A percentile compares a stretch with the other conserved stretches of the same genome.
These are phyloP conservation scores for Brachyptera putata DNA, from an alignment of 2,888 invertebrate genomes.

Conservation along the genomic window DNA sequence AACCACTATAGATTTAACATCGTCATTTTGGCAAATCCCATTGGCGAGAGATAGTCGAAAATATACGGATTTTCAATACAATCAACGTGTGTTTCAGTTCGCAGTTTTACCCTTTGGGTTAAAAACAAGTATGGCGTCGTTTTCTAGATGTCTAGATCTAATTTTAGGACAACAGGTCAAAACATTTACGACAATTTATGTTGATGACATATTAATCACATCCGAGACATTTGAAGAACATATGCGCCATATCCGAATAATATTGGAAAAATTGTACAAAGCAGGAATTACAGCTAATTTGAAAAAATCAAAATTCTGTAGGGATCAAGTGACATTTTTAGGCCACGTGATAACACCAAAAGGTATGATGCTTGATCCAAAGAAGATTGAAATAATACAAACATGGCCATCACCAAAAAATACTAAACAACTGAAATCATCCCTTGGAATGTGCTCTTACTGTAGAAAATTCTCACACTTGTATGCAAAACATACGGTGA, in stretches of 20 bases:
- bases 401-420: neutral
- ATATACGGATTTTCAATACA: slow-evolving; percentile 15
- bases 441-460: too few species aligned
- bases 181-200: neutral
- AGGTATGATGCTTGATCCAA: neutral
- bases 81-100: slow-evolving; percentile 18
- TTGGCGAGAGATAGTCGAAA: neutral
- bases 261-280: neutral
- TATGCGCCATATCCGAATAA: neutral
- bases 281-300: slow-evolving; percentile 1
- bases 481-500: neutral
- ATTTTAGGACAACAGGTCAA: slow-evolving; percentile 1
- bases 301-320: neutral
- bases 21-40: slow-evolving; percentile 18
- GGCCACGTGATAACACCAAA: slow-evolving; percentile 10
- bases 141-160: neutral
- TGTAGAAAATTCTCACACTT: neutral
- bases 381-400: neutral
- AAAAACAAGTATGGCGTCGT: neutral
- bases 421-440: too few species aligned
- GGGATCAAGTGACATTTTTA: neutral
- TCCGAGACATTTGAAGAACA: neutral
- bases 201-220: slow-evolving; percentile 10
- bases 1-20: slow-evolving; percentile 11
- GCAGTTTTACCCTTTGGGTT: slow-evolving; percentile 23